phyloP scores from a whole-genome alignment of 2,888 invertebrate genomes.

The Clusia tigrina region DNA sequence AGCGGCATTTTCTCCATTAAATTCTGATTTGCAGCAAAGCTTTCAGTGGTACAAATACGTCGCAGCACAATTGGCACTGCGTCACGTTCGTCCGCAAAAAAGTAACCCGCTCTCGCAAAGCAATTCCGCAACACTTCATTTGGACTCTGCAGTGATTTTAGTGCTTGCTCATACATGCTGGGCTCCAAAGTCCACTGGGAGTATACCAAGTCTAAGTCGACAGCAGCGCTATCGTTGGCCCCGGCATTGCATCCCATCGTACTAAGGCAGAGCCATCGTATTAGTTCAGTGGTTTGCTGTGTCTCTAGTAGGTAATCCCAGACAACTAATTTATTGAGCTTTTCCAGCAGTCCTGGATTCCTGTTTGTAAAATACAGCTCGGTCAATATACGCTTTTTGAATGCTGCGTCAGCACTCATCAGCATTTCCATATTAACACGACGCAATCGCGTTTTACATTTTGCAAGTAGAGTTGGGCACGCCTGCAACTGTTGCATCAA shows the following conservation, averaged over 20 bases:
- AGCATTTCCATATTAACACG: conserved; percentile 57
- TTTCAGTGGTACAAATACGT: conserved; percentile 67
- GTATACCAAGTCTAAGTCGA: conserved; percentile 46
- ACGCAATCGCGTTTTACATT: conserved; percentile 35
- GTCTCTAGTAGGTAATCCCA: conserved; percentile 58
- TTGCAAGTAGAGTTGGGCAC: conserved; percentile 37
- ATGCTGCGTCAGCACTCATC: conserved; percentile 53
- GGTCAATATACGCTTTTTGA: conserved; percentile 51
- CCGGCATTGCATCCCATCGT: conserved; percentile 6
- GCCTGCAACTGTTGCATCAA: conserved; percentile 50
- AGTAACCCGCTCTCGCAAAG: conserved; percentile 68
- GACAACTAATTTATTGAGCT: conserved; percentile 55
- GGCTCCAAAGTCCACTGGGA: conserved; percentile 54
- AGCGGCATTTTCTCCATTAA: conserved; percentile 48
- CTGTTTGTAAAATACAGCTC: conserved; percentile 60
- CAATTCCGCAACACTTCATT: conserved; percentile 53
- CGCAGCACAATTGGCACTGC: conserved; percentile 69
- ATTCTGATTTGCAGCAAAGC: conserved; percentile 45
- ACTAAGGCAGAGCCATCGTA: conserved; percentile 49
- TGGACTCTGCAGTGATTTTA: conserved; percentile 44
- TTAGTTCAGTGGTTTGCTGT: conserved; percentile 42
- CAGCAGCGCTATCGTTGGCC: not conserved
- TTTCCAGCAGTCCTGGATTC: conserved; percentile 51
- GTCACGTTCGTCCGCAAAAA: conserved; percentile 69
- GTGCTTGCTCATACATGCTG: conserved; percentile 56